Conservation (phyloP, 2,113 vertebrate species). For the Siniperca knerii region DNA sequence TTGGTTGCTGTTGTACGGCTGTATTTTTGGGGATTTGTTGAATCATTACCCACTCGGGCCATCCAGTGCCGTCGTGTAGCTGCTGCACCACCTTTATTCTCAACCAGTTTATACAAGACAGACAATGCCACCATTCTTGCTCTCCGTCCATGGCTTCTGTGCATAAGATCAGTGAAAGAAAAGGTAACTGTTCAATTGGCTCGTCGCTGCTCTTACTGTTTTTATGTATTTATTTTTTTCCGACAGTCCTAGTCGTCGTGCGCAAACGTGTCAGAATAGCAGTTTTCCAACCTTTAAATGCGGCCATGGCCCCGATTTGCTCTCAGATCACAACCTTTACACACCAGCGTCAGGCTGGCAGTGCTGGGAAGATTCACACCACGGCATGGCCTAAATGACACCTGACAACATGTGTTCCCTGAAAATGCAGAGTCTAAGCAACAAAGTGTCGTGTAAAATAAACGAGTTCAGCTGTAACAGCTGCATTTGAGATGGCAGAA, state of each 20-base stretch:
- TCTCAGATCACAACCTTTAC: constrained; percentile 62
- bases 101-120: constrained; percentile 10
- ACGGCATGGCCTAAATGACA: constrained; percentile 54
- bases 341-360: constrained; percentile 27
- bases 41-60: constrained; percentile 53
- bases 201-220: background rate
- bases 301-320: constrained; percentile 5
- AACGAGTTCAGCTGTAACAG: background rate
- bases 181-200: fast-evolving
- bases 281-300: background rate
- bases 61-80: constrained; percentile 33
- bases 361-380: constrained; percentile 30
- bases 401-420: constrained; percentile 27
- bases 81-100: constrained; percentile 24
- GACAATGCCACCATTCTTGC: constrained; percentile 7
- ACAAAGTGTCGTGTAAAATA: background rate
- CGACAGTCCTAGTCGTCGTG: background rate
- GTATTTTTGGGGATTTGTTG: constrained; percentile 48
- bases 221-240: background rate
- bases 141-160: background rate
- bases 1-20: background rate
- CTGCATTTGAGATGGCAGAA: background rate
- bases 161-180: background rate
- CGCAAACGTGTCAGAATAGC: constrained; percentile 12
- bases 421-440: background rate